Percentiles rank a stretch among this genome's conserved stretches.
These are phyloP conservation scores for Gnatocerus cornutus DNA, from an alignment of 2,888 invertebrate species.

Conservation along the genomic window DNA sequence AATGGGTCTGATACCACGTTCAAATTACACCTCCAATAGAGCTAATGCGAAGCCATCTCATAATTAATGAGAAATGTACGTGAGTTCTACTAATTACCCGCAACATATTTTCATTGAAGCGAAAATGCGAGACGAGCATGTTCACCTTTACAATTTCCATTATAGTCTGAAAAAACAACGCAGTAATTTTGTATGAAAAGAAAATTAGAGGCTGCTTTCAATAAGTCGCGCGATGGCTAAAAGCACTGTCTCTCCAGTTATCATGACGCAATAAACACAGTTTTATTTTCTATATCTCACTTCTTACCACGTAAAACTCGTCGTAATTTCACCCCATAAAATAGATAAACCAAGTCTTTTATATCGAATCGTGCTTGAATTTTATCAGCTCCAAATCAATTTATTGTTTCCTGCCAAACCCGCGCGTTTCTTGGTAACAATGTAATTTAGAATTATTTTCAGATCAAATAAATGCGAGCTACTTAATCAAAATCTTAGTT, in stretches of 20 bases:
- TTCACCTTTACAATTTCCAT: conserved; percentile 9
- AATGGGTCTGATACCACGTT: conserved; percentile 13
- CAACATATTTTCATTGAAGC: conserved; percentile 31
- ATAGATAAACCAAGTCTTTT: conserved; percentile 17
- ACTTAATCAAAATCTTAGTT: conserved; percentile 33
- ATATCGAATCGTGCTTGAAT: conserved; percentile 14
- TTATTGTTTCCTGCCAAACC: conserved; percentile 11
- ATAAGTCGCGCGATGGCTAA: neutral
- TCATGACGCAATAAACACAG: conserved; percentile 4
- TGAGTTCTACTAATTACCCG: conserved; percentile 41
- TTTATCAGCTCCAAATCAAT: conserved; percentile 12
- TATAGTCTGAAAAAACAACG: conserved; percentile 5
- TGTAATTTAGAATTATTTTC: neutral
- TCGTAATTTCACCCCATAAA: conserved; percentile 13
- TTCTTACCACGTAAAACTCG: conserved; percentile 11
- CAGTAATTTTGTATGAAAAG: neutral
- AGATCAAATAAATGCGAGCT: conserved; percentile 8
- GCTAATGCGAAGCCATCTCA: conserved; percentile 45
- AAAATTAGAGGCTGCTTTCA: conserved; percentile 6
- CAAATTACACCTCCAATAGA: conserved; percentile 39
- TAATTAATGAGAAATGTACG: conserved; percentile 45
- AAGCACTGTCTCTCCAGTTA: conserved; percentile 4
- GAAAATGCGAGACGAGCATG: conserved; percentile 12
- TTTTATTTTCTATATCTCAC: conserved; percentile 16
- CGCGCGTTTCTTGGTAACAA: neutral